These are phyloP conservation scores for Psilopsiagon aurifrons DNA, from an alignment of 2,113 vertebrate genomes.

Conservation along the genomic window DNA sequence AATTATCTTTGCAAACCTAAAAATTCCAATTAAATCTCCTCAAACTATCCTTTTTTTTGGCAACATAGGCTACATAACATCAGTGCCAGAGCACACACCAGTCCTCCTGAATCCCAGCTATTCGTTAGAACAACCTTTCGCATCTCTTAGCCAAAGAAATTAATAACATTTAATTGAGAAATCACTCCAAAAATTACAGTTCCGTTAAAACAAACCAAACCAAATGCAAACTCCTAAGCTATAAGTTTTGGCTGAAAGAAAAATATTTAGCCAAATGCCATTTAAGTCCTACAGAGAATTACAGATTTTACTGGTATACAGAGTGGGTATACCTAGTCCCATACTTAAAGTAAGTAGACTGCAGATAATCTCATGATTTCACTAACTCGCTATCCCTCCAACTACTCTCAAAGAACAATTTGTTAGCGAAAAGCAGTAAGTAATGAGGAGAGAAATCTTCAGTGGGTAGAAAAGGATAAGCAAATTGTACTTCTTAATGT, in stretches of 20 bases:
- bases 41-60: background rate
- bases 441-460: background rate
- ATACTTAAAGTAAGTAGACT: background rate
- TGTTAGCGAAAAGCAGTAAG: background rate
- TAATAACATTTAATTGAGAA: background rate
- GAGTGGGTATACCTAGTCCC: background rate
- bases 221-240: background rate
- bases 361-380: background rate
- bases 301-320: background rate
- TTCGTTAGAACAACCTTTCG: background rate
- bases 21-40: background rate
- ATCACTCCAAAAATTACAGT: background rate
- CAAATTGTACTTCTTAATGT: background rate
- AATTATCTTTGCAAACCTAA: background rate
- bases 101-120: background rate
- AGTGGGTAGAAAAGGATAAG: background rate
- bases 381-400: background rate
- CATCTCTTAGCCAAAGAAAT: background rate
- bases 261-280: background rate
- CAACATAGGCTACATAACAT: background rate
- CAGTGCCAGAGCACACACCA: background rate
- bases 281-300: background rate
- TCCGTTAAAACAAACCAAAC: background rate
- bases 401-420: background rate
- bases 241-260: background rate